Conservation (phyloP, 1,140 invertebrate genomes). For the Scaptodrosophila lebanonensis region DNA sequence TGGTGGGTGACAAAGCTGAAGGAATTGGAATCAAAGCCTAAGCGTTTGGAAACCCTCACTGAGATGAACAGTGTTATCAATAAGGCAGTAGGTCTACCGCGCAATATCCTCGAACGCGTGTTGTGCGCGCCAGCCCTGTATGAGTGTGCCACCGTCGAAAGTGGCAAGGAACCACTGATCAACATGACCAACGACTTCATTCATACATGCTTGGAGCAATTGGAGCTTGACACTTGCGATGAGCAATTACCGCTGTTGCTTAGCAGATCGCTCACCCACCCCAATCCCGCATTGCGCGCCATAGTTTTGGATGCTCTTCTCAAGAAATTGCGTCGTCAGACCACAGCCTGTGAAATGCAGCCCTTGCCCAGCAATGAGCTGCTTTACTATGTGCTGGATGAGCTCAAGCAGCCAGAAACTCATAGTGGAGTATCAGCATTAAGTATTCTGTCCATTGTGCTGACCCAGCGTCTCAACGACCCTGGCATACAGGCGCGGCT, state of each 20-base stretch:
- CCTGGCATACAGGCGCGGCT: slow-evolving; percentile 41
- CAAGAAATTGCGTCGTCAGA: slow-evolving; percentile 29
- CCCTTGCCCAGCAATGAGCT: slow-evolving; percentile 36
- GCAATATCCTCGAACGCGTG: slow-evolving; percentile 48
- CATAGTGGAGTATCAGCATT: slow-evolving; percentile 36
- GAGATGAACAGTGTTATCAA: slow-evolving; percentile 29
- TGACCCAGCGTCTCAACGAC: slow-evolving; percentile 64
- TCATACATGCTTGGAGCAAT: slow-evolving; percentile 79
- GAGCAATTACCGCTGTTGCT: slow-evolving; percentile 73
- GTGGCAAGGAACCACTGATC: slow-evolving; percentile 31
- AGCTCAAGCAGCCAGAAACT: slow-evolving; percentile 38
- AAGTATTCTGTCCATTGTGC: slow-evolving; percentile 49
- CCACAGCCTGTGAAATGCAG: not conserved
- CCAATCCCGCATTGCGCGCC: slow-evolving; percentile 77
- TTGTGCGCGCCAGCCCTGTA: slow-evolving; percentile 76
- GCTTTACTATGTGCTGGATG: slow-evolving; percentile 40
- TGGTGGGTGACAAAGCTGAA: slow-evolving; percentile 77
- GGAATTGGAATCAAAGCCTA: slow-evolving; percentile 66
- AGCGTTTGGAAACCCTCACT: slow-evolving; percentile 69
- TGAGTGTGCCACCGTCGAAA: slow-evolving; percentile 64
- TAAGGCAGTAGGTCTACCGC: slow-evolving; percentile 51
- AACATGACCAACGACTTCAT: slow-evolving; percentile 81
- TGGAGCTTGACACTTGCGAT: slow-evolving; percentile 78
- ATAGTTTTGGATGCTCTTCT: slow-evolving; percentile 79
- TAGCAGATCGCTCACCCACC: slow-evolving; percentile 79